Percentiles rank a stretch among this genome's conserved stretches.
Evolutionary conservation across 2,113 vertebrate genomes (phyloP).

Genomic region (Anguilla rostrata): DNA sequence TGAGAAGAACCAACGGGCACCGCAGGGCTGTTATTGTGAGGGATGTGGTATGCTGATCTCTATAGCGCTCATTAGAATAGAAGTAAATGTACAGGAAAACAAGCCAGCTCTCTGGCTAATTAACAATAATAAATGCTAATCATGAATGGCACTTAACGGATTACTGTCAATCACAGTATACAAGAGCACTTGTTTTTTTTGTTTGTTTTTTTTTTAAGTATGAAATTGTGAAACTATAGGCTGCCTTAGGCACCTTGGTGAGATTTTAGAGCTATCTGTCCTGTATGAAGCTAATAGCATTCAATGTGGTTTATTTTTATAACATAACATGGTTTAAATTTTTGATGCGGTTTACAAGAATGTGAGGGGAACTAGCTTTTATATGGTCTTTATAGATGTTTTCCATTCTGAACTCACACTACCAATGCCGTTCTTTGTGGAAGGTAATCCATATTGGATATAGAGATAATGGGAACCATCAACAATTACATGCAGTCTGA

Average conservation of each 20-base stretch:
- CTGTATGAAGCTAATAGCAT: neutral
- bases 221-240: conserved; percentile 2
- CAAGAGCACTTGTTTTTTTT: conserved; percentile 35
- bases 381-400: conserved; percentile 11
- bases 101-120: neutral
- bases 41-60: neutral
- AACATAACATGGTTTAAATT: conserved; percentile 14
- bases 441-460: conserved; percentile 99
- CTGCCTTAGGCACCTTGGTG: neutral
- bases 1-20: neutral
- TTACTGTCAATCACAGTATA: conserved; percentile 54
- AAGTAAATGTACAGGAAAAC: neutral
- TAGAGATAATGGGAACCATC: conserved; percentile 68
- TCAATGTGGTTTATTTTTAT: conserved; percentile 22
- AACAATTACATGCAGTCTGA: conserved; percentile 52
- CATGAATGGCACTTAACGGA: conserved; percentile 57
- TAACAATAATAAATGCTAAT: neutral
- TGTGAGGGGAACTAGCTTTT: conserved; percentile 50
- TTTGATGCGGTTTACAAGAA: conserved; percentile 29
- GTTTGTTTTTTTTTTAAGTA: neutral
- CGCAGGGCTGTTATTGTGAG: neutral
- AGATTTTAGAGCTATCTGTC: neutral
- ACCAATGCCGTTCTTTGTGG: conserved; percentile 62
- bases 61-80: conserved; percentile 7
- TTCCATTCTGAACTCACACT: conserved; percentile 17